Conservation (phyloP, 2,113 vertebrate genomes). For the Hemibates koningsi region DNA sequence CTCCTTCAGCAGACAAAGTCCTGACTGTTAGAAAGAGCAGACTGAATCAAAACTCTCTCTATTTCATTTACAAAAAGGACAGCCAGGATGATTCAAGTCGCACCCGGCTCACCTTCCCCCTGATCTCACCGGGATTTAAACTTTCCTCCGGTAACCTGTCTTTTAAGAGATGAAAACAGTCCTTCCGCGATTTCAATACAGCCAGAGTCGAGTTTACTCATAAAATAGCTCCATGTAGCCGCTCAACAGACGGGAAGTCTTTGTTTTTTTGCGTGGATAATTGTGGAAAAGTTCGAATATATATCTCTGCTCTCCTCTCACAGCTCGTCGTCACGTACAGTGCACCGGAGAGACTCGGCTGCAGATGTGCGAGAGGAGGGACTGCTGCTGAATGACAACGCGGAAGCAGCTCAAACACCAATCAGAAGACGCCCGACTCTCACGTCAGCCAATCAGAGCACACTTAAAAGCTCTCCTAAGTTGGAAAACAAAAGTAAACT, state of each 20-base stretch:
- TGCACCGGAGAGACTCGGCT: neutral
- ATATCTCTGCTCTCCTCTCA: neutral
- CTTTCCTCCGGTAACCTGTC: neutral
- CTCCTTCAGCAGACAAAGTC: neutral
- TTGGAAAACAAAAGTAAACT: neutral
- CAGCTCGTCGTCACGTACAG: neutral
- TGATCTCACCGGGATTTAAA: conserved; percentile 14
- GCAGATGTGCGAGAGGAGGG: conserved; percentile 9
- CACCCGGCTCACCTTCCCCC: conserved; percentile 10
- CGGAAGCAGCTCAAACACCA: conserved; percentile 8
- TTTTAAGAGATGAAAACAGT: neutral
- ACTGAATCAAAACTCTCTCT: neutral
- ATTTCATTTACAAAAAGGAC: neutral
- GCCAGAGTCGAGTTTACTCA: neutral
- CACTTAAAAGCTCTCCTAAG: neutral
- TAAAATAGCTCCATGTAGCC: neutral
- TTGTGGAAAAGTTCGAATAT: neutral
- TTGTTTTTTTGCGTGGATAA: neutral
- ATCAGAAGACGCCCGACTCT: conserved; percentile 5
- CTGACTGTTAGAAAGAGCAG: accelerated
- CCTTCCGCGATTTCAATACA: neutral
- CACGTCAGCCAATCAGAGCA: conserved; percentile 31
- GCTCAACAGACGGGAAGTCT: accelerated
- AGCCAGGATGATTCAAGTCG: neutral
- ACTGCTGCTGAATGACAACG: neutral